Conservation (phyloP, 2,797 vertebrate species). For the Gadopsis bispinosus region DNA sequence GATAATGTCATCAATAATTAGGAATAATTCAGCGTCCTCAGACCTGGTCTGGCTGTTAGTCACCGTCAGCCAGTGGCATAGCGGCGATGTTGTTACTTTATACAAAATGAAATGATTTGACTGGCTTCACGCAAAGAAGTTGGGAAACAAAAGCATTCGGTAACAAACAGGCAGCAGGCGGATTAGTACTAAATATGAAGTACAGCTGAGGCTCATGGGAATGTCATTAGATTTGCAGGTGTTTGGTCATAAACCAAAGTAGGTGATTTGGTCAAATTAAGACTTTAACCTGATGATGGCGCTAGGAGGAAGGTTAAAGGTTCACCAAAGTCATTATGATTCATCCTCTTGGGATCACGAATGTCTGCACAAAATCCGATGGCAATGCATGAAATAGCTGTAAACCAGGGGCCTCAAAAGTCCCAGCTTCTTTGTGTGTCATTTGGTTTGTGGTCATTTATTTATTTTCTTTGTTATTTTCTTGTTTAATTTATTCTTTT, state of each 20-base stretch:
- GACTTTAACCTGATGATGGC: background rate
- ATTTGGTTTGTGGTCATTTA: too few species aligned
- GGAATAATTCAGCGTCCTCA: background rate
- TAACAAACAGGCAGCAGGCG: background rate
- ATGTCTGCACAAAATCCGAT: background rate
- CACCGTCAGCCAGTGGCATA: background rate
- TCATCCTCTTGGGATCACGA: background rate
- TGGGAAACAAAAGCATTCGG: background rate
- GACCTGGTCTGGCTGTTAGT: background rate
- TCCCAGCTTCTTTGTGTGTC: too few species aligned
- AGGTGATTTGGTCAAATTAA: background rate
- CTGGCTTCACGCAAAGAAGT: too few species aligned
- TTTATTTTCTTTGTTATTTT: too few species aligned
- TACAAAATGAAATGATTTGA: background rate
- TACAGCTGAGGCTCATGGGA: background rate
- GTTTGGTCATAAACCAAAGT: background rate
- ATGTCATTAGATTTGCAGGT: background rate
- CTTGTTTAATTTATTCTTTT: too few species aligned
- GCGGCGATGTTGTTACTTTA: background rate
- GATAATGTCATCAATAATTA: constrained; percentile 1
- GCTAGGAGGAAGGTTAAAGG: background rate
- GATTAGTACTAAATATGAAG: background rate
- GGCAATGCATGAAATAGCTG: background rate
- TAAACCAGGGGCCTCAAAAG: too few species aligned
- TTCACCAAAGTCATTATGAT: background rate